Evolutionary conservation across 2,113 vertebrate species (phyloP).

Genomic region (Malurus cyaneus): DNA sequence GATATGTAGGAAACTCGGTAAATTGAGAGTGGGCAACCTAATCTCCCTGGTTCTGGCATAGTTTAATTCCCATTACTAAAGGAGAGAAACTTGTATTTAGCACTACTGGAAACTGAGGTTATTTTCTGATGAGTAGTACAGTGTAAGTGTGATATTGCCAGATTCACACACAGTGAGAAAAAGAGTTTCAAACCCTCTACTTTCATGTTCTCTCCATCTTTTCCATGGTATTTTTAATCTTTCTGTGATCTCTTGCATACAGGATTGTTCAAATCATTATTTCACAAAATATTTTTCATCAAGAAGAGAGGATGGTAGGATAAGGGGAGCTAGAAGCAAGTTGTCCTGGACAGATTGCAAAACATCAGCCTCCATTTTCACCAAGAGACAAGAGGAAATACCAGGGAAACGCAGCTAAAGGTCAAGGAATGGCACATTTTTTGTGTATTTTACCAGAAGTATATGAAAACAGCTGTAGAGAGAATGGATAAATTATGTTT

Average conservation of each 20-base stretch:
- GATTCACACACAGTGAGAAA: neutral
- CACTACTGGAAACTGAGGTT: neutral
- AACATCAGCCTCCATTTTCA: constrained; percentile 25
- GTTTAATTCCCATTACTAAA: neutral
- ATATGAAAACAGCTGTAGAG: constrained; percentile 30
- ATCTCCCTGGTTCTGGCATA: neutral
- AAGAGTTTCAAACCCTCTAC: neutral
- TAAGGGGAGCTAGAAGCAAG: neutral
- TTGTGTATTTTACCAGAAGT: constrained; percentile 2
- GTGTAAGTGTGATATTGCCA: neutral
- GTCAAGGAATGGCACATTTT: constrained; percentile 34
- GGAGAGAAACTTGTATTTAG: neutral
- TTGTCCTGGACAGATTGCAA: neutral
- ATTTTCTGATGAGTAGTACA: neutral
- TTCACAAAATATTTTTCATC: neutral
- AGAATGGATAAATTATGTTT: constrained; percentile 27
- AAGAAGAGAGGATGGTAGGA: neutral
- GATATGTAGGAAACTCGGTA: neutral
- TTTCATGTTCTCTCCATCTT: neutral
- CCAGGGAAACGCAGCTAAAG: constrained; percentile 33
- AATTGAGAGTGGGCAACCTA: neutral
- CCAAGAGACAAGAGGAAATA: constrained; percentile 41
- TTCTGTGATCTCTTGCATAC: neutral
- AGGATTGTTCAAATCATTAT: neutral
- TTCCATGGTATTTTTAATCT: neutral